Evolutionary conservation across 2,888 invertebrate genomes (phyloP).

Genomic region (Oscheius myriophilus): DNA sequence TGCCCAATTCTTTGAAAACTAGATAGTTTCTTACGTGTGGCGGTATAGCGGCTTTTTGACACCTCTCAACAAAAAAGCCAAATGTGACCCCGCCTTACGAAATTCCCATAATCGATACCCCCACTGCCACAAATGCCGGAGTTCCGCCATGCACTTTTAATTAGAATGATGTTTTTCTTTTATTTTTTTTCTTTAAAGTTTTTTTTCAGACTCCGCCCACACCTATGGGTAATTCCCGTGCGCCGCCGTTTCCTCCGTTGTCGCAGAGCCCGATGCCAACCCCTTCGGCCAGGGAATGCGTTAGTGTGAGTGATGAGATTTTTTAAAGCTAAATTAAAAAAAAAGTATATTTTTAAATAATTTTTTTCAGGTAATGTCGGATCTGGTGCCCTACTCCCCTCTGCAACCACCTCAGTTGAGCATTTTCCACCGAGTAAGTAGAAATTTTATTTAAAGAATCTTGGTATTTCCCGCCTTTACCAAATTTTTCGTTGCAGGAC

Average conservation of each 20-base stretch:
- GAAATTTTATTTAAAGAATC: background rate
- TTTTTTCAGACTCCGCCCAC: slow-evolving; percentile 13
- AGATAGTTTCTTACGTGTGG: too few relatives aligned
- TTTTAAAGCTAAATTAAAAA: background rate
- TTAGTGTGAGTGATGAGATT: slow-evolving; percentile 12
- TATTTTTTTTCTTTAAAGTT: background rate
- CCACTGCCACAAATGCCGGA: too few relatives aligned
- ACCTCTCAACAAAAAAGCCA: too few relatives aligned
- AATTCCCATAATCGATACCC: too few relatives aligned
- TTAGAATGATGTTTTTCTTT: background rate
- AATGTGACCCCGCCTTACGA: too few relatives aligned
- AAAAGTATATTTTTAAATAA: too few relatives aligned
- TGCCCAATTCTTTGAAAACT: too few relatives aligned
- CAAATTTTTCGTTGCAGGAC: background rate
- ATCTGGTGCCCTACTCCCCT: slow-evolving; percentile 3
- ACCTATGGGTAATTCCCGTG: background rate
- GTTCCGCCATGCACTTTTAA: too few relatives aligned
- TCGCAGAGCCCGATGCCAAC: background rate
- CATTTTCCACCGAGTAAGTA: slow-evolving; percentile 12
- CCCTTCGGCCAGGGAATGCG: slow-evolving; percentile 18
- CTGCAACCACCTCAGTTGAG: slow-evolving; percentile 5
- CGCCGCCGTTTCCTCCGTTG: background rate
- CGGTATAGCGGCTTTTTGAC: too few relatives aligned
- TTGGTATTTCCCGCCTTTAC: background rate
- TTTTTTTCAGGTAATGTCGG: slow-evolving; percentile 15